These are phyloP conservation scores for Dromius quadrimaculatus DNA, from an alignment of 2,888 invertebrate genomes.

Conservation along the genomic window DNA sequence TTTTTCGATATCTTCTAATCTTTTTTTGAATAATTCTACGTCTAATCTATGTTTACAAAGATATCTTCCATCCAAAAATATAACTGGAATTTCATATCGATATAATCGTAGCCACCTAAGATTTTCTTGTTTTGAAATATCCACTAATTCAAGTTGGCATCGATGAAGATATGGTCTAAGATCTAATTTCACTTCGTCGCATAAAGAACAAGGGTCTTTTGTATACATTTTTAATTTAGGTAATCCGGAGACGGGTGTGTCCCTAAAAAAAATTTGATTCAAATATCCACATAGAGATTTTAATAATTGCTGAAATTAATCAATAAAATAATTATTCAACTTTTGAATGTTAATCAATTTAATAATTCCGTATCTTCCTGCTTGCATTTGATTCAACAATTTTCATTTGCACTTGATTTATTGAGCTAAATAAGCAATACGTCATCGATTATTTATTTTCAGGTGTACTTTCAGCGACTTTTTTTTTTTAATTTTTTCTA, in stretches of 20 bases:
- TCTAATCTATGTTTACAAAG: slow-evolving; percentile 83
- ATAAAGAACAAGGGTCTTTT: slow-evolving; percentile 84
- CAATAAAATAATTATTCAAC: too few species aligned
- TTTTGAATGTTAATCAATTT: too few species aligned
- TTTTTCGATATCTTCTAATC: slow-evolving; percentile 66
- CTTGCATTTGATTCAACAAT: too few species aligned
- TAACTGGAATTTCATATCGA: slow-evolving; percentile 87
- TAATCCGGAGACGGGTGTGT: slow-evolving; percentile 55
- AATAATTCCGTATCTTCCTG: too few species aligned
- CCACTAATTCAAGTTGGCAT: slow-evolving; percentile 78
- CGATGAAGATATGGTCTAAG: slow-evolving; percentile 71
- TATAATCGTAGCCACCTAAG: slow-evolving; percentile 80
- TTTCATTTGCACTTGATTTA: too few species aligned
- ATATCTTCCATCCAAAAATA: slow-evolving; percentile 86
- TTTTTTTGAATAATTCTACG: slow-evolving; percentile 69
- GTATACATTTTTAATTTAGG: slow-evolving; percentile 85
- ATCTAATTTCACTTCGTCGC: slow-evolving; percentile 81
- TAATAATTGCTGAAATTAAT: too few species aligned
- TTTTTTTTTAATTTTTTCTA: too few species aligned
- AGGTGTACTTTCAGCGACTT: too few species aligned
- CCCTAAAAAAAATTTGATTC: too few species aligned
- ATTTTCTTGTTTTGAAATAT: slow-evolving; percentile 82
- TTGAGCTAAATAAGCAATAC: too few species aligned
- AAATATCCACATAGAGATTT: too few species aligned
- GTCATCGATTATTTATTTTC: too few species aligned